Evolutionary conservation across 2,797 vertebrate species (phyloP).

Genomic region (Gambelia wislizenii): DNA sequence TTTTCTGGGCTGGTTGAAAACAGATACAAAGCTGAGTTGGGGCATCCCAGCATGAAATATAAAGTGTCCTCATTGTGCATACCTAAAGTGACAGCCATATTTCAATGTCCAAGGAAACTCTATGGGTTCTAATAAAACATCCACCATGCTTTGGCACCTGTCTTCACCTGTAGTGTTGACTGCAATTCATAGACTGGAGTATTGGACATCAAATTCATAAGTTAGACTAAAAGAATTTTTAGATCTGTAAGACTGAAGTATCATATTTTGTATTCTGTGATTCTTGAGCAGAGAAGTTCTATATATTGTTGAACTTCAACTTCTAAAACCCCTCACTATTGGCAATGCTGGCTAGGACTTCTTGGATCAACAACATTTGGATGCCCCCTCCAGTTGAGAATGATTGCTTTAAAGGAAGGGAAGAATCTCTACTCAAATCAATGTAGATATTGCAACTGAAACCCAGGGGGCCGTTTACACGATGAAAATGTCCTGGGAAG

Average conservation of each 20-base stretch:
- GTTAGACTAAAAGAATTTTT: not conserved
- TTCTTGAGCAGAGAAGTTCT: too few relatives aligned
- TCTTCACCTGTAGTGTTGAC: not conserved
- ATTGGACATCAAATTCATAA: not conserved
- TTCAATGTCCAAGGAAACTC: not conserved
- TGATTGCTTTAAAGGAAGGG: not conserved
- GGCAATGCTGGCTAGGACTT: too few relatives aligned
- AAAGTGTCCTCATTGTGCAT: not conserved
- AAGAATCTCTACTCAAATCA: not conserved
- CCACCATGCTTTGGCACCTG: not conserved
- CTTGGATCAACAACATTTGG: too few relatives aligned
- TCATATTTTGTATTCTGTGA: too few relatives aligned
- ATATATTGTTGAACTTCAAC: too few relatives aligned
- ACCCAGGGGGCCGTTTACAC: too few relatives aligned
- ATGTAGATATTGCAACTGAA: not conserved
- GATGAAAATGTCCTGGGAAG: too few relatives aligned
- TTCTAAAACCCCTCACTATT: too few relatives aligned
- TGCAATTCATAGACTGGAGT: not conserved
- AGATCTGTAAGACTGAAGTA: too few relatives aligned
- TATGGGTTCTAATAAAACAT: not conserved
- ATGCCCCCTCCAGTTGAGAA: too few relatives aligned
- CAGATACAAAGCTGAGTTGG: not conserved
- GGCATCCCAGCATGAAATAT: too few relatives aligned
- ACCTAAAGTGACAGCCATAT: not conserved
- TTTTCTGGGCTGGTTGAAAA: not conserved